Evolutionary conservation across 2,888 invertebrate genomes (phyloP), one percentile per base, ranked within the genome.

Genomic region (Plutella xylostella): DNA sequence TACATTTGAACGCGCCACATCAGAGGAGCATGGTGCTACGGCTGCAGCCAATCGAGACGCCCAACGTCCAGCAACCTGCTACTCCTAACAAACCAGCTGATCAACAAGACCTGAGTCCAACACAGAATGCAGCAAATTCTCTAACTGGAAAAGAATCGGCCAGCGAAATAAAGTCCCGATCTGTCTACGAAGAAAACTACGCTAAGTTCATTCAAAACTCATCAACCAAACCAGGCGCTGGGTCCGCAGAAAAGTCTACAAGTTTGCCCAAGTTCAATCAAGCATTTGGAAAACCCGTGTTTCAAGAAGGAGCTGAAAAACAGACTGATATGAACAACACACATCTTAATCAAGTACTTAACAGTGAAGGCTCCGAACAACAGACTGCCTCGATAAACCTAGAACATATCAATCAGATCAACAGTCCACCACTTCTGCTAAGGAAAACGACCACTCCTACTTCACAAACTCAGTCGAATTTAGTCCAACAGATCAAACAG

Each of bases 261-360:
- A 82, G 86, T 44, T 72, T 92, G 48, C 92, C 92, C 3, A 92
- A 92, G 68, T 92, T 92, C 63, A 91, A 91, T 61, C 92, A 92
- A 70, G 92, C 90, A 0, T 92, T 92, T 65, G 91, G 92, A 1
- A 91, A 91, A 68, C 87, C 89, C 38, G 88, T 89, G 37, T 91
- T 85, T 61, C 87, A 79, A 66, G 84, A 85, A 35, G 70, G 64
- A 1, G 64, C 51, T 38, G 73, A 67, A 51, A 76, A 75, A 46
- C 58, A 57, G 46, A 67, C 57, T 43, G 77, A 78, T 47, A 59
- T 72, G 2, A 64, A 59, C 44, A 56, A 55, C 43, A 66, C 59
- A 43, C 70, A 72, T 53, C 51, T 73, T 43, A 45, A 61, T 19
- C 38, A 63, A 3, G 52, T 55, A 3, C 57, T 54, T 46, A 57